phyloP scores from a whole-genome alignment of 2,888 invertebrate species.

The Luperina testacea region DNA sequence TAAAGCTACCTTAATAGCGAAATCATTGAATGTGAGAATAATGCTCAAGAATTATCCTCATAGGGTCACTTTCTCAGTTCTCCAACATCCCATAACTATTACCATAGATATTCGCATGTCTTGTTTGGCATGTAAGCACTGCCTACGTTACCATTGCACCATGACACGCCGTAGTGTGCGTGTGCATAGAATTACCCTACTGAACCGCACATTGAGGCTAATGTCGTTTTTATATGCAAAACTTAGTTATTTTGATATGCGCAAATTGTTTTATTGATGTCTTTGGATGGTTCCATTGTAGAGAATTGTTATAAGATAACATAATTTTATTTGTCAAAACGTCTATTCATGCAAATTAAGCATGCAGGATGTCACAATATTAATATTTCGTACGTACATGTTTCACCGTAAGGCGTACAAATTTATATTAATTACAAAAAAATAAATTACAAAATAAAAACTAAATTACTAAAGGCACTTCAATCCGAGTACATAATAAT shows the following conservation, averaged over 20 bases:
- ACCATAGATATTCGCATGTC: conserved; percentile 6
- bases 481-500: too few species aligned
- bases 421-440: too few species aligned
- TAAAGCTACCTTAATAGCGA: too few species aligned
- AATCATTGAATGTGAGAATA: too few species aligned
- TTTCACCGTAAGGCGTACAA: too few species aligned
- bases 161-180: not conserved
- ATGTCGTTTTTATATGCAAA: conserved; percentile 40
- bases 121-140: conserved; percentile 13
- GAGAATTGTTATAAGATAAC: not conserved
- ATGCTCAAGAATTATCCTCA: too few species aligned
- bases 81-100: not conserved
- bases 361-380: too few species aligned
- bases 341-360: too few species aligned
- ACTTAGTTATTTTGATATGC: conserved; percentile 23
- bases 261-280: conserved; percentile 28
- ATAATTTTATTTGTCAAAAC: too few species aligned
- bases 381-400: too few species aligned
- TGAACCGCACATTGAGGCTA: conserved; percentile 18
- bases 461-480: too few species aligned
- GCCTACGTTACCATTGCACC: conserved; percentile 39
- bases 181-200: conserved; percentile 41
- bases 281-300: not conserved
- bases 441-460: too few species aligned
- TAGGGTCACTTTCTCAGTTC: conserved; percentile 8